Evolutionary conservation across 2,113 vertebrate species (phyloP).

Genomic region (Cryptomyrus ogoouensis): DNA sequence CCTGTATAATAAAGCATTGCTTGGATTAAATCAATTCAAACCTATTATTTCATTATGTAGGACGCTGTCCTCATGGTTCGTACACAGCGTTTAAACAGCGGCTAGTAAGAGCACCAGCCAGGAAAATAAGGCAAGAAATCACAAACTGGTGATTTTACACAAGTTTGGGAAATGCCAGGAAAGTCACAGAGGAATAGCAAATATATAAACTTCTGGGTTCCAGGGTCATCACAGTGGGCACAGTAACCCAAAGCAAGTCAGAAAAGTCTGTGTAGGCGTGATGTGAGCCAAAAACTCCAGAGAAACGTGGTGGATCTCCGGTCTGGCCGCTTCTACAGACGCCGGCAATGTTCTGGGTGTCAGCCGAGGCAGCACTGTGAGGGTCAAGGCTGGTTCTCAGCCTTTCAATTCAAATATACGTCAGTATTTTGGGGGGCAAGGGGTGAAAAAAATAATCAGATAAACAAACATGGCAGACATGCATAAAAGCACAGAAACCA

Average conservation of each 20-base stretch:
- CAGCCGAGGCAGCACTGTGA: not conserved
- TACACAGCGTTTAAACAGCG: not conserved
- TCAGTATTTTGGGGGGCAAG: not conserved
- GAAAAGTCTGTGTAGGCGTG: not conserved
- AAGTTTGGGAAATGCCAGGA: not conserved
- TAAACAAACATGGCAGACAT: not conserved
- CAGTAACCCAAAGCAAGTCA: not conserved
- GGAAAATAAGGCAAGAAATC: not conserved
- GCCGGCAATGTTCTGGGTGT: not conserved
- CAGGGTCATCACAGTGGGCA: not conserved
- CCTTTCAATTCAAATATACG: not conserved
- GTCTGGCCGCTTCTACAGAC: not conserved
- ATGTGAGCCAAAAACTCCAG: not conserved
- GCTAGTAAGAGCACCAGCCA: not conserved
- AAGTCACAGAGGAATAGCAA: not conserved
- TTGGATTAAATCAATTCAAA: not conserved
- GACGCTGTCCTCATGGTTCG: not conserved
- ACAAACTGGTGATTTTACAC: not conserved
- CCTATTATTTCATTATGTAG: not conserved
- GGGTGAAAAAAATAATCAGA: not conserved
- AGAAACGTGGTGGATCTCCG: not conserved
- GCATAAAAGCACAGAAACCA: not conserved
- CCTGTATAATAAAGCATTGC: not conserved
- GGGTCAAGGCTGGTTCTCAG: not conserved
- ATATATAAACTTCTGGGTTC: not conserved